A percentile compares a stretch with the other conserved stretches of the same genome.
Conservation (phyloP, 2,888 invertebrate genomes). For the Acrocyrtus sp. region DNA sequence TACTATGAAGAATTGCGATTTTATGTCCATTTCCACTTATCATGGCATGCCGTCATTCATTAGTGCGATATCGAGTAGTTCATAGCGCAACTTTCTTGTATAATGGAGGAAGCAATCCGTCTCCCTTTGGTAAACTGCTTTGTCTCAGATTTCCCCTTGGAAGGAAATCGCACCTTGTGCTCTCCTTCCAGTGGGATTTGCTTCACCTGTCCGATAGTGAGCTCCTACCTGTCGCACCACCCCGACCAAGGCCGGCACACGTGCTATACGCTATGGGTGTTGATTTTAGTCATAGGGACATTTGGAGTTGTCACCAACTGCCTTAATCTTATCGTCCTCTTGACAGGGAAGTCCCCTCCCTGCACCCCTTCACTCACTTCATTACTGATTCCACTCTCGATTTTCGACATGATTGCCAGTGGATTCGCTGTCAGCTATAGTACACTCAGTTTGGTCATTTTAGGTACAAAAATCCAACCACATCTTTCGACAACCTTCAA, state of each 20-base stretch:
- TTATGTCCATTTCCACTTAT: too few species aligned
- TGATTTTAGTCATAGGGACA: slow-evolving; percentile 21
- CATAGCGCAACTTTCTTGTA: too few species aligned
- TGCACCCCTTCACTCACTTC: slow-evolving; percentile 31
- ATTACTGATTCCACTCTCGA: slow-evolving; percentile 38
- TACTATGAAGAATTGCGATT: too few species aligned
- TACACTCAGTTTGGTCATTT: slow-evolving; percentile 18
- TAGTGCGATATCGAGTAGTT: too few species aligned
- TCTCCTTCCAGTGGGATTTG: not conserved
- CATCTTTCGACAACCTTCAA: not conserved
- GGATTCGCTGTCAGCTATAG: slow-evolving; percentile 34
- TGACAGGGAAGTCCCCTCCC: slow-evolving; percentile 28
- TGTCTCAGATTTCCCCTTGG: slow-evolving; percentile 13
- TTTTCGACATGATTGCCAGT: slow-evolving; percentile 32
- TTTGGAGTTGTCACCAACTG: slow-evolving; percentile 39
- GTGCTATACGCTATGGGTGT: slow-evolving; percentile 19
- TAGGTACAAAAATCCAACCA: slow-evolving; percentile 1
- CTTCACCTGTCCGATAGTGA: slow-evolving; percentile 26
- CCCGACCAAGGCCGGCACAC: slow-evolving; percentile 16
- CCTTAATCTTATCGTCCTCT: slow-evolving; percentile 24
- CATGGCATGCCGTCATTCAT: too few species aligned
- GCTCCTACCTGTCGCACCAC: slow-evolving; percentile 13
- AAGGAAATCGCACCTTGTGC: slow-evolving; percentile 23
- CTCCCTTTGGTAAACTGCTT: slow-evolving; percentile 21
- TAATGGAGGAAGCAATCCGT: slow-evolving; percentile 17